phyloP scores from a whole-genome alignment of 2,113 vertebrate species.

The Pygathrix nemaeus region DNA sequence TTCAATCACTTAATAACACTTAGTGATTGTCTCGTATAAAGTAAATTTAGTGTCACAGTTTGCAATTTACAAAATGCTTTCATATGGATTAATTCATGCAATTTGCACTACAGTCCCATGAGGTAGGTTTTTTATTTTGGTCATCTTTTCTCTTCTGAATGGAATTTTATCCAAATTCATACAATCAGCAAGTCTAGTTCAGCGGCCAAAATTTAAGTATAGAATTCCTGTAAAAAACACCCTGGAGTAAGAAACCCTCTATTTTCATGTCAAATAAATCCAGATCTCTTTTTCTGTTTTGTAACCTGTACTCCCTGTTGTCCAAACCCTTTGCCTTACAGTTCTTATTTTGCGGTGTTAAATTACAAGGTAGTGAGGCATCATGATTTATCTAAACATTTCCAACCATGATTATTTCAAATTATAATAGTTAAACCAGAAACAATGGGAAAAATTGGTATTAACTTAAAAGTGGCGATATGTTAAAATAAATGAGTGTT shows the following conservation, averaged over 20 bases:
- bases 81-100: not conserved
- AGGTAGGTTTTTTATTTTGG: not conserved
- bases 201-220: constrained; percentile 9
- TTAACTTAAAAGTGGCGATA: not conserved
- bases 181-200: not conserved
- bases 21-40: not conserved
- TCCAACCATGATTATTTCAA: constrained; percentile 19
- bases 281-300: not conserved
- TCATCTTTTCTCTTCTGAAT: not conserved
- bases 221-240: not conserved
- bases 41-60: not conserved
- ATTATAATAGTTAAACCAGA: not conserved
- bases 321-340: not conserved
- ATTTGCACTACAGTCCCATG: not conserved
- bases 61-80: constrained; percentile 2
- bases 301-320: not conserved
- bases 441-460: not conserved
- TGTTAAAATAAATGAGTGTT: not conserved
- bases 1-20: not conserved
- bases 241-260: not conserved
- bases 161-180: not conserved
- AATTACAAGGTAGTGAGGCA: not conserved
- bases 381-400: constrained; percentile 9
- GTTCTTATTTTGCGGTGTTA: not conserved
- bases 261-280: not conserved